Percentiles rank a stretch among this genome's conserved stretches.
Evolutionary conservation across 2,797 vertebrate species (phyloP).

Genomic region (Crocodylus rhombifer): DNA sequence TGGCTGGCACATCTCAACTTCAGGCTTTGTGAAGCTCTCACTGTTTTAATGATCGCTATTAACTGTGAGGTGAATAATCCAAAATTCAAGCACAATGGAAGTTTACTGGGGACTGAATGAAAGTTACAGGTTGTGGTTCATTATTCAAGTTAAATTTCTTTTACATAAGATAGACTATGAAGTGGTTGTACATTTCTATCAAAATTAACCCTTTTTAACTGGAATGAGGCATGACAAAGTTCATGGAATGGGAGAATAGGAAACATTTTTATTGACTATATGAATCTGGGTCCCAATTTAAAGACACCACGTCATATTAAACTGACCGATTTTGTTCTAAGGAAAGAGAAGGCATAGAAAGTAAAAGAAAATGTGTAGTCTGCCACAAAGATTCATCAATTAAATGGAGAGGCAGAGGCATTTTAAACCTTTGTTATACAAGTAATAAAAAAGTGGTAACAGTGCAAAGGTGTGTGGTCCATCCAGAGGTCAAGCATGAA

Average conservation of each 20-base stretch:
- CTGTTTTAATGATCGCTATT: constrained; percentile 25
- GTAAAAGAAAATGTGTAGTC: background rate
- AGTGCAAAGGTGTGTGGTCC: too few species aligned
- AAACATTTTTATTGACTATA: background rate
- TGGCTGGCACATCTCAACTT: constrained; percentile 45
- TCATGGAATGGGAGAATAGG: background rate
- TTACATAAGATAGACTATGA: constrained; percentile 36
- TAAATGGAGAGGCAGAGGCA: background rate
- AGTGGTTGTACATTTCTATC: constrained; percentile 40
- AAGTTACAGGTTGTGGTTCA: background rate
- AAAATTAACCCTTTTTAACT: background rate
- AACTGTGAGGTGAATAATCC: constrained; percentile 34
- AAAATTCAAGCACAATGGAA: constrained; percentile 55
- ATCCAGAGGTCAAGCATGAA: too few species aligned
- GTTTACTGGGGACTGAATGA: constrained; percentile 1
- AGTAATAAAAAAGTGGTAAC: too few species aligned
- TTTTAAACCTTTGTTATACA: too few species aligned
- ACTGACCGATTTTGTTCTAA: background rate
- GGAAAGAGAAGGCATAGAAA: background rate
- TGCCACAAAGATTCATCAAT: background rate
- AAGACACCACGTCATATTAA: background rate
- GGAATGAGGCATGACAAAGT: background rate
- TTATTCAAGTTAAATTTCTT: constrained; percentile 45
- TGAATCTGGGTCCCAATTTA: too few species aligned
- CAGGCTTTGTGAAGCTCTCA: constrained; percentile 24